Percentiles rank a stretch among this genome's conserved stretches.
Evolutionary conservation across 2,113 vertebrate species (phyloP).

Genomic region (Corythaeola cristata): DNA sequence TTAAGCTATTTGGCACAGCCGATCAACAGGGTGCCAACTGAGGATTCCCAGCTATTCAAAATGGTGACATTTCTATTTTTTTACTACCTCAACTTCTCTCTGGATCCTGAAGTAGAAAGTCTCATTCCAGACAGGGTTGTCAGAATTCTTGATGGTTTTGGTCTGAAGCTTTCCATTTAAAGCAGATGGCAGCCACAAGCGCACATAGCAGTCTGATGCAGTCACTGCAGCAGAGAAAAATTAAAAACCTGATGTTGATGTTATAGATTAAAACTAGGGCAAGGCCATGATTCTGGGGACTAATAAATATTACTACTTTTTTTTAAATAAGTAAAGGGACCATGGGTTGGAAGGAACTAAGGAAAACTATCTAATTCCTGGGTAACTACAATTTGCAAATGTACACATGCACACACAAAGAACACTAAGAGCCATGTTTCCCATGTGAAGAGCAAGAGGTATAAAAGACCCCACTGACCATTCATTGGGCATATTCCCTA

Average conservation of each 20-base stretch:
- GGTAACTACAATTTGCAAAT: neutral
- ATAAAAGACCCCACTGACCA: neutral
- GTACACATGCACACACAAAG: neutral
- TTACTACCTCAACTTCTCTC: constrained; percentile 81
- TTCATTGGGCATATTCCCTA: neutral
- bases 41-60: neutral
- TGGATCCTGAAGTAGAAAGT: constrained; percentile 83
- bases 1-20: neutral
- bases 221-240: constrained; percentile 67
- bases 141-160: constrained; percentile 75
- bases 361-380: neutral
- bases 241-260: neutral
- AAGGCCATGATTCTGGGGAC: neutral
- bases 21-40: neutral
- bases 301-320: neutral
- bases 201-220: constrained; percentile 82
- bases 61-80: neutral
- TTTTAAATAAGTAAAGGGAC: neutral
- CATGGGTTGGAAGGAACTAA: neutral
- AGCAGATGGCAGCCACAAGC: constrained; percentile 82
- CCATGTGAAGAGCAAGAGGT: neutral
- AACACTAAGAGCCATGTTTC: neutral
- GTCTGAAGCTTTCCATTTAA: constrained; percentile 73
- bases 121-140: constrained; percentile 85
- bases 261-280: neutral